phyloP scores from a whole-genome alignment of 2,797 vertebrate species.

The Holocentrus rufus region DNA sequence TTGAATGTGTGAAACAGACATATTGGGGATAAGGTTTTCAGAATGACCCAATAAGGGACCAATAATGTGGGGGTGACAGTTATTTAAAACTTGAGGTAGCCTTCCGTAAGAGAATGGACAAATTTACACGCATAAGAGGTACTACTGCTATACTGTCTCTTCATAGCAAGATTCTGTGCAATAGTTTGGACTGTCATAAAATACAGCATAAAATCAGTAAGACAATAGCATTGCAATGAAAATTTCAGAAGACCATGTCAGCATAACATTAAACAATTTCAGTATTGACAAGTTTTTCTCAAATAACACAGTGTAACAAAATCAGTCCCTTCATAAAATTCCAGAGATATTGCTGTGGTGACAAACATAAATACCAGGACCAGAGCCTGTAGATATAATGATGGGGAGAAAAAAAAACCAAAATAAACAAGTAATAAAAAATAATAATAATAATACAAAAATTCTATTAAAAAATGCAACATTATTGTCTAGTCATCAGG shows the following conservation, averaged over 20 bases:
- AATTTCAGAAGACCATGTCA: background rate
- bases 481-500: slow-evolving; percentile 74
- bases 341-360: slow-evolving; percentile 19
- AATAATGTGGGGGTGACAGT: background rate
- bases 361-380: slow-evolving; percentile 45
- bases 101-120: slow-evolving; percentile 45
- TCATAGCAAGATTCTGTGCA: slow-evolving; percentile 66
- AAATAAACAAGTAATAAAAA: background rate
- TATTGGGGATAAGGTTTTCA: background rate
- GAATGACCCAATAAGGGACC: background rate
- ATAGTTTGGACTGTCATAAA: slow-evolving; percentile 32
- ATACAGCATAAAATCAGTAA: slow-evolving; percentile 31
- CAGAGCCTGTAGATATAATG: slow-evolving; percentile 9
- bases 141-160: slow-evolving; percentile 51
- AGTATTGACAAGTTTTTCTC: slow-evolving; percentile 14
- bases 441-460: background rate
- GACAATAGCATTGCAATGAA: slow-evolving; percentile 16
- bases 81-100: slow-evolving; percentile 71
- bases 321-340: slow-evolving; percentile 69
- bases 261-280: slow-evolving; percentile 19
- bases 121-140: slow-evolving; percentile 28
- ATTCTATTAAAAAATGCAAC: background rate
- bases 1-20: slow-evolving; percentile 1
- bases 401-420: background rate
- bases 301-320: slow-evolving; percentile 31